These are phyloP conservation scores for Aldrovandia affinis DNA, from an alignment of 2,797 vertebrate species.

Conservation along the genomic window DNA sequence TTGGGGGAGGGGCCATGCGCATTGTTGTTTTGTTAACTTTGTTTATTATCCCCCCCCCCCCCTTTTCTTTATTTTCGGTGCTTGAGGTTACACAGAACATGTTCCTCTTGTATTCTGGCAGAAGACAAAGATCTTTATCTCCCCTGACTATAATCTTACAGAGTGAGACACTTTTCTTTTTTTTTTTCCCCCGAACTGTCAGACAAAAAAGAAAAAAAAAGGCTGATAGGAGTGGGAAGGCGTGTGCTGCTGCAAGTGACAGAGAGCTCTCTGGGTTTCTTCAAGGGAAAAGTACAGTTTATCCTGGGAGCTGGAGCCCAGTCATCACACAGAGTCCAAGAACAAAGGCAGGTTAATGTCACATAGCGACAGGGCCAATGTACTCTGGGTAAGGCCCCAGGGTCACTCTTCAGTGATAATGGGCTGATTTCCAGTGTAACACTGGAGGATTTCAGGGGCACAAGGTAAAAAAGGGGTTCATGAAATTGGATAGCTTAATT, in stretches of 20 bases:
- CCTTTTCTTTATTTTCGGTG: constrained; percentile 52
- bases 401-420: background rate
- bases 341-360: background rate
- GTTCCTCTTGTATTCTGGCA: constrained; percentile 49
- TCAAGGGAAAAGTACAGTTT: constrained; percentile 54
- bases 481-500: background rate
- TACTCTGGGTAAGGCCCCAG: background rate
- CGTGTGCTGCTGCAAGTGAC: constrained; percentile 28
- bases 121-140: constrained; percentile 74
- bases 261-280: background rate
- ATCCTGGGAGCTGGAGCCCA: constrained; percentile 44
- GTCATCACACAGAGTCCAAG: background rate
- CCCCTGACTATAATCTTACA: constrained; percentile 71
- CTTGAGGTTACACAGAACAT: constrained; percentile 53
- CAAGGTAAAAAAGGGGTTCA: background rate
- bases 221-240: constrained; percentile 45
- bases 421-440: background rate
- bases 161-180: constrained; percentile 66
- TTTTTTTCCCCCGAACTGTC: constrained; percentile 36
- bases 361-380: background rate
- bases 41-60: too few relatives aligned
- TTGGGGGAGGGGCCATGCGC: constrained; percentile 60
- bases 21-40: constrained; percentile 49
- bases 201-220: constrained; percentile 66
- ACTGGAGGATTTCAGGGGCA: background rate